Conservation (phyloP, 2,797 vertebrate genomes). For the Sebastes taczanowskii region DNA sequence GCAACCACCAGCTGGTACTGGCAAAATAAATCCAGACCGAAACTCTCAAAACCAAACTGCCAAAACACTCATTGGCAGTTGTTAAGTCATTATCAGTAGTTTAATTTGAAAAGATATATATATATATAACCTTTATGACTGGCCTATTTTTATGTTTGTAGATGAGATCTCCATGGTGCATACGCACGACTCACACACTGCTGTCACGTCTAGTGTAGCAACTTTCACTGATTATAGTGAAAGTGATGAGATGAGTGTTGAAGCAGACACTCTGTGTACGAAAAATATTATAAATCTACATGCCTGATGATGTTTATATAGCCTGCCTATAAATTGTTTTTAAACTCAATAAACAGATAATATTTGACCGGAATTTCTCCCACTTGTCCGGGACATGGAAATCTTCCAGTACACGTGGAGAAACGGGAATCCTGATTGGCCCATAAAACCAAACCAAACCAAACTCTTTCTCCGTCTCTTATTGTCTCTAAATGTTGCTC, state of each 20-base stretch:
- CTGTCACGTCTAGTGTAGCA: no score
- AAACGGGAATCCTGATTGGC: neutral
- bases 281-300: no score
- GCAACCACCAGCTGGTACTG: neutral
- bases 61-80: no score
- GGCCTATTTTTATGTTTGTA: no score
- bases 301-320: neutral
- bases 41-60: neutral
- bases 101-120: no score
- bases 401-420: neutral
- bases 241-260: no score
- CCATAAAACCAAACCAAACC: rapidly evolving
- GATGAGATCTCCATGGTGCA: no score
- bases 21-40: neutral
- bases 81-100: no score
- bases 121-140: no score
- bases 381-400: no score
- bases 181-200: no score
- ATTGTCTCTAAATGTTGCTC: neutral
- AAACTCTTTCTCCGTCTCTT: neutral
- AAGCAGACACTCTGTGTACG: rapidly evolving
- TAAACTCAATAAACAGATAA: neutral
- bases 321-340: neutral
- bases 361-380: rapidly evolving
- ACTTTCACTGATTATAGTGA: no score